phyloP scores from a whole-genome alignment of 2,113 vertebrate species.

The Hemiprocne comata region DNA sequence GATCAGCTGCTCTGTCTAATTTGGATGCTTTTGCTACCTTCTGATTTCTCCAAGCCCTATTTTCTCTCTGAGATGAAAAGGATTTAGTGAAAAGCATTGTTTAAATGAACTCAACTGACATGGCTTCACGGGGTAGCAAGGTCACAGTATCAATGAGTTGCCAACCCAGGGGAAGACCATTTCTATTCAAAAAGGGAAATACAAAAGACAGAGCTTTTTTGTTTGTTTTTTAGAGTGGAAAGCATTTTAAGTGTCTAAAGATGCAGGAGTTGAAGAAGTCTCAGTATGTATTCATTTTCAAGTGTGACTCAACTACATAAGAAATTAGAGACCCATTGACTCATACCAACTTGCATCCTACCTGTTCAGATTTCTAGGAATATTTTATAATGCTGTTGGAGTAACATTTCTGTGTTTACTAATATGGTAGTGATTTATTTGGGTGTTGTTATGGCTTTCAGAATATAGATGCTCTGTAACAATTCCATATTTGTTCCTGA shows the following conservation, averaged over 20 bases:
- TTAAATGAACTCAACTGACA: not conserved
- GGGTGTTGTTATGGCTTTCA: constrained; percentile 35
- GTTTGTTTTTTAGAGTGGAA: not conserved
- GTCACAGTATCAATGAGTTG: not conserved
- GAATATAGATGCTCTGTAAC: not conserved
- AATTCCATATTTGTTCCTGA: not conserved
- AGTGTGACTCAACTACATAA: accelerated
- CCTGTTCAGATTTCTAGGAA: not conserved
- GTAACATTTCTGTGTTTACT: not conserved
- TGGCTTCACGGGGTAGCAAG: not conserved
- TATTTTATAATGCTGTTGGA: not conserved
- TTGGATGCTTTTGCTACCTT: not conserved
- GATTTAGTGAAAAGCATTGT: not conserved
- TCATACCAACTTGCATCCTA: not conserved
- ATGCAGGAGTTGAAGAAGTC: not conserved
- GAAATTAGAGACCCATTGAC: not conserved
- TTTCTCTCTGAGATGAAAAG: not conserved
- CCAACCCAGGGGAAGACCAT: not conserved
- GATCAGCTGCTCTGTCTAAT: not conserved
- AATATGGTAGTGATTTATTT: not conserved
- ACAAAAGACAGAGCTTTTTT: not conserved
- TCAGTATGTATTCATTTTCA: not conserved
- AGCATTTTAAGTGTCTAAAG: not conserved
- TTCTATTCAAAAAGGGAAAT: not conserved
- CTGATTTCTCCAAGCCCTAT: not conserved